A percentile compares a stretch with the other conserved stretches of the same genome.
Conservation (phyloP, 35 echinoderm and acorn worm species). For the Strongylocentrotus purpuratus region DNA sequence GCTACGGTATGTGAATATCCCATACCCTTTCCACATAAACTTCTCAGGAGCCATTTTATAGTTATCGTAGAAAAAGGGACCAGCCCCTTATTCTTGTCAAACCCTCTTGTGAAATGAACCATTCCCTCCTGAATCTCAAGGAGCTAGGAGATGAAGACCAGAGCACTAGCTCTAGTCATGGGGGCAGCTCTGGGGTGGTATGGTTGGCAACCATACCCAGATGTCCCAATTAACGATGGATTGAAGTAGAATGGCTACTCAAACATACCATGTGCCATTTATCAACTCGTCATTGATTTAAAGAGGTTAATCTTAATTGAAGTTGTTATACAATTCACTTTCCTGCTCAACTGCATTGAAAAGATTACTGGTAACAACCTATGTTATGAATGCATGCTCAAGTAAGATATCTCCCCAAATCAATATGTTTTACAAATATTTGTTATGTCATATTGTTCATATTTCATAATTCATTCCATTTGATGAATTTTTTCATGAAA, state of each 20-base stretch:
- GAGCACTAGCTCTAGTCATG: neutral
- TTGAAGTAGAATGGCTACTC: neutral
- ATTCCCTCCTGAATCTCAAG: neutral
- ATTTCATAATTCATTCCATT: neutral
- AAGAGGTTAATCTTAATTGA: neutral
- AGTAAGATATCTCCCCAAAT: too few species aligned
- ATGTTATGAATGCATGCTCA: too few species aligned
- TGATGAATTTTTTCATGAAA: neutral
- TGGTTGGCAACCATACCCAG: neutral
- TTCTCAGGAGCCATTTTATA: too few species aligned
- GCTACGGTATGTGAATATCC: too few species aligned
- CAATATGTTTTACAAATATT: too few species aligned
- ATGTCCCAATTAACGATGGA: neutral
- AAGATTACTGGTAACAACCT: too few species aligned
- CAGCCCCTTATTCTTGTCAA: neutral
- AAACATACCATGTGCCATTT: too few species aligned
- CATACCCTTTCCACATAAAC: too few species aligned
- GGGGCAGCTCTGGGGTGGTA: neutral
- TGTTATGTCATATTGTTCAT: too few species aligned
- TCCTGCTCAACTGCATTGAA: neutral
- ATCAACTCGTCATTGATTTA: neutral
- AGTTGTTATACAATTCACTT: too few species aligned
- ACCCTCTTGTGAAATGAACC: neutral
- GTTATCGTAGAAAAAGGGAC: neutral
- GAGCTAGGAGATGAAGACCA: neutral